A percentile compares a stretch with the other conserved stretches of the same genome.
These are phyloP conservation scores for Tipula helvola DNA, from an alignment of 2,888 invertebrate species.

Conservation along the genomic window DNA sequence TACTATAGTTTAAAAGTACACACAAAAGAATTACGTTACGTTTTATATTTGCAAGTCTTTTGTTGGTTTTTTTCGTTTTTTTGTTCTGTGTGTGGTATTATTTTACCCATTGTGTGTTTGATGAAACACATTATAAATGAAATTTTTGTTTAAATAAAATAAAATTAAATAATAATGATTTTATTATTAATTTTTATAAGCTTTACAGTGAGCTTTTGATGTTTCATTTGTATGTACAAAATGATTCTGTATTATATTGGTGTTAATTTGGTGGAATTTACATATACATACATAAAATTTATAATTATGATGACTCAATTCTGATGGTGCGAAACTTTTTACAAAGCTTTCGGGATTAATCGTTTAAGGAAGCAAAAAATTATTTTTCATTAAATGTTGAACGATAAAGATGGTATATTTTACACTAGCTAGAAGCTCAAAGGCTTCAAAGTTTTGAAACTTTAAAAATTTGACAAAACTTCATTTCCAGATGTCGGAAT, in stretches of 20 bases:
- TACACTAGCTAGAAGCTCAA: no score
- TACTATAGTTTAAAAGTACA: not conserved
- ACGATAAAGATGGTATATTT: no score
- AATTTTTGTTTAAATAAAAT: not conserved
- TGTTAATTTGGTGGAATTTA: not conserved
- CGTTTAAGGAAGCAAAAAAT: not conserved
- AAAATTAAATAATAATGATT: not conserved
- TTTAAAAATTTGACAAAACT: no score
- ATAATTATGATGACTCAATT: not conserved
- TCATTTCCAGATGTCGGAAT: no score
- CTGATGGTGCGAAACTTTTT: not conserved
- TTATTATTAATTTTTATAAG: not conserved
- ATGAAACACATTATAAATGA: not conserved
- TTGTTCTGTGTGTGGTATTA: not conserved
- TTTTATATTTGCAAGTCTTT: not conserved
- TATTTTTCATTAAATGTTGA: no score
- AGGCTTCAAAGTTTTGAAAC: no score
- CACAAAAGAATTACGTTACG: not conserved
- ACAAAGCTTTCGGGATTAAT: not conserved
- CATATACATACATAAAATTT: no score
- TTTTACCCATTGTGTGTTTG: not conserved
- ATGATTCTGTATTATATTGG: not conserved
- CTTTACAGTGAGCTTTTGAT: not conserved
- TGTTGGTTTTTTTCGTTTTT: not conserved
- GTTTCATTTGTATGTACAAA: not conserved